Evolutionary conservation across 2,797 vertebrate genomes (phyloP).

Genomic region (Alosa sapidissima): DNA sequence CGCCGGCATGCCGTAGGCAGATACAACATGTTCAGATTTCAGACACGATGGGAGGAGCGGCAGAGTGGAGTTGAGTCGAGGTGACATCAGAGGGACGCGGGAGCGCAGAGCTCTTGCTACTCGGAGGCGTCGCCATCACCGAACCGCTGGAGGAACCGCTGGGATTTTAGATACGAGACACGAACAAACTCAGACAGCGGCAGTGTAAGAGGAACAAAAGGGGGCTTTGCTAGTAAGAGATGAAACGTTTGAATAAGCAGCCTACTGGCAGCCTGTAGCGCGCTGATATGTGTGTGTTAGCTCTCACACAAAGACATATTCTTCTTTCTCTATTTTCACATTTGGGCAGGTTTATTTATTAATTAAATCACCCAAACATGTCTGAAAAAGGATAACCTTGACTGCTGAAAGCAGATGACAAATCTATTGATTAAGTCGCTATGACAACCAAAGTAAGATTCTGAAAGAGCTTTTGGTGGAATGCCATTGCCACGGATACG

Average conservation of each 20-base stretch:
- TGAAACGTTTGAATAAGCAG: constrained; percentile 1
- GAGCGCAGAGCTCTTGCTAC: neutral
- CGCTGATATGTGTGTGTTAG: neutral
- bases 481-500: neutral
- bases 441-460: neutral
- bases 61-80: neutral
- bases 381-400: neutral
- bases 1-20: neutral
- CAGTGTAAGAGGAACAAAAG: constrained; percentile 3
- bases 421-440: neutral
- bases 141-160: neutral
- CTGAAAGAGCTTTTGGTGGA: neutral
- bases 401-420: neutral
- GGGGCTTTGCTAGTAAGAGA: neutral
- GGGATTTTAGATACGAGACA: neutral
- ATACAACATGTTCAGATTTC: neutral
- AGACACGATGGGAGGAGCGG: neutral
- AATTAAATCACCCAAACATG: neutral
- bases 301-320: neutral
- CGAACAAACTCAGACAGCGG: neutral
- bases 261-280: neutral
- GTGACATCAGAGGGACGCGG: neutral
- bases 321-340: neutral
- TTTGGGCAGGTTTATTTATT: neutral
- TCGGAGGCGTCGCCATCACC: neutral